These are phyloP conservation scores for Dryococelus australis DNA, from an alignment of 2,888 invertebrate species.

Conservation along the genomic window DNA sequence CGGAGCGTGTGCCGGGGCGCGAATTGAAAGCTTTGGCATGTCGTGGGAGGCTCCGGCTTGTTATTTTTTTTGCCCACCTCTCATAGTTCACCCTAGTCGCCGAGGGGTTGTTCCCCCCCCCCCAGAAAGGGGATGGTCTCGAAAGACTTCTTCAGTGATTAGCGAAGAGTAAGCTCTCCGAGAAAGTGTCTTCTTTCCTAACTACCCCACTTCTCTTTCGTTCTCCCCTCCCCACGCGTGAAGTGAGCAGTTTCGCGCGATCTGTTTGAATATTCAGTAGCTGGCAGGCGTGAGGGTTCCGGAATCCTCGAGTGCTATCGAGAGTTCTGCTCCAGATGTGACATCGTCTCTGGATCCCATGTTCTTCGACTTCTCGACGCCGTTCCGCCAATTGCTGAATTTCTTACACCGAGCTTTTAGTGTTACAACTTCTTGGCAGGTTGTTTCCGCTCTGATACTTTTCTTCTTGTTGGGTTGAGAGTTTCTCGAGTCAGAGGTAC, in stretches of 20 bases:
- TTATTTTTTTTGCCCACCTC: background rate
- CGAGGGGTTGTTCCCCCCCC: background rate
- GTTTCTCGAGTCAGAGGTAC: too few relatives aligned
- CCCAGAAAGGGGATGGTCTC: background rate
- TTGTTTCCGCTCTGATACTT: background rate
- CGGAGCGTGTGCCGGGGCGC: background rate
- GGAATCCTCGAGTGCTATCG: background rate
- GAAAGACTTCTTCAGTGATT: background rate
- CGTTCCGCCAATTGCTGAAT: background rate
- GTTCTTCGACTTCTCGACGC: background rate
- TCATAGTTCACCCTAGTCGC: background rate
- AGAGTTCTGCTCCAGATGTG: conserved; percentile 2
- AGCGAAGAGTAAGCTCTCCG: background rate
- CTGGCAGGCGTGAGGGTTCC: background rate
- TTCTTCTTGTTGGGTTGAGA: background rate
- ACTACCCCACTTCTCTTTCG: background rate
- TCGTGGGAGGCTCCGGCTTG: background rate
- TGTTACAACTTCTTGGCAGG: background rate
- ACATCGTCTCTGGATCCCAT: background rate
- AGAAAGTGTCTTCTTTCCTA: background rate
- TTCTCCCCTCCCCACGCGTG: background rate
- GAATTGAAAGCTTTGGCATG: conserved; percentile 16
- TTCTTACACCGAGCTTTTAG: background rate
- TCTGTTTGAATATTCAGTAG: conserved; percentile 16
- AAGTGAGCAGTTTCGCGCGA: background rate